phyloP scores from a whole-genome alignment of 2,888 invertebrate genomes.

The Leptopilina myrica region DNA sequence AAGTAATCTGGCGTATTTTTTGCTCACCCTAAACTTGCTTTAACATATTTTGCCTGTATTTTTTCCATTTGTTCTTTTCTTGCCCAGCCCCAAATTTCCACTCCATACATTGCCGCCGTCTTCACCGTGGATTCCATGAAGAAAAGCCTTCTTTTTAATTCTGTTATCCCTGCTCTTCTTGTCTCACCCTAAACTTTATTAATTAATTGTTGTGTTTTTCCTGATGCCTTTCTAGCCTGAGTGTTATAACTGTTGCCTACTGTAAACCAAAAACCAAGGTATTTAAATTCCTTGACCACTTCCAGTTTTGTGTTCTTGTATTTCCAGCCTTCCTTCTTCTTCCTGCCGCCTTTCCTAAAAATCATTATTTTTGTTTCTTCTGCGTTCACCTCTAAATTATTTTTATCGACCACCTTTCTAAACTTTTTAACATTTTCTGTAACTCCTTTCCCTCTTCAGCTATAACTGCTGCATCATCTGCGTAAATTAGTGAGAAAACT shows the following conservation, averaged over 20 bases:
- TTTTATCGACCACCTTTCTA: slow-evolving; percentile 17
- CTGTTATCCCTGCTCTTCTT: too few species aligned
- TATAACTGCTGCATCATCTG: neutral
- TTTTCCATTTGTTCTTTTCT: slow-evolving; percentile 40
- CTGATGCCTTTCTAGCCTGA: slow-evolving; percentile 11
- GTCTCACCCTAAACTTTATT: too few species aligned
- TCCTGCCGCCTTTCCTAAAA: slow-evolving; percentile 47
- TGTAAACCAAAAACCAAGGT: slow-evolving; percentile 47
- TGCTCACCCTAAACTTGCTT: slow-evolving; percentile 46
- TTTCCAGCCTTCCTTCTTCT: slow-evolving; percentile 37
- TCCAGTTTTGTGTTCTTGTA: slow-evolving; percentile 40
- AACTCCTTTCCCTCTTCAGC: slow-evolving; percentile 19
- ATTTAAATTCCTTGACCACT: slow-evolving; percentile 45
- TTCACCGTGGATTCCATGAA: slow-evolving; percentile 45
- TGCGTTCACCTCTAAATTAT: slow-evolving; percentile 42
- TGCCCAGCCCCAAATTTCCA: slow-evolving; percentile 48
- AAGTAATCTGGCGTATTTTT: slow-evolving; percentile 42
- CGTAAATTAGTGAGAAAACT: neutral
- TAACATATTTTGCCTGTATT: slow-evolving; percentile 43
- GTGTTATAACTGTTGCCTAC: slow-evolving; percentile 35
- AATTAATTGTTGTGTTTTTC: slow-evolving; percentile 39
- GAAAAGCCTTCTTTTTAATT: slow-evolving; percentile 38
- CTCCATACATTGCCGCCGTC: slow-evolving; percentile 42
- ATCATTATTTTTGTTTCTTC: slow-evolving; percentile 10
- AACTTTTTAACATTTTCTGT: slow-evolving; percentile 36